Evolutionary conservation across 2,113 vertebrate genomes (phyloP).

Genomic region (Nothoprocta pentlandii): DNA sequence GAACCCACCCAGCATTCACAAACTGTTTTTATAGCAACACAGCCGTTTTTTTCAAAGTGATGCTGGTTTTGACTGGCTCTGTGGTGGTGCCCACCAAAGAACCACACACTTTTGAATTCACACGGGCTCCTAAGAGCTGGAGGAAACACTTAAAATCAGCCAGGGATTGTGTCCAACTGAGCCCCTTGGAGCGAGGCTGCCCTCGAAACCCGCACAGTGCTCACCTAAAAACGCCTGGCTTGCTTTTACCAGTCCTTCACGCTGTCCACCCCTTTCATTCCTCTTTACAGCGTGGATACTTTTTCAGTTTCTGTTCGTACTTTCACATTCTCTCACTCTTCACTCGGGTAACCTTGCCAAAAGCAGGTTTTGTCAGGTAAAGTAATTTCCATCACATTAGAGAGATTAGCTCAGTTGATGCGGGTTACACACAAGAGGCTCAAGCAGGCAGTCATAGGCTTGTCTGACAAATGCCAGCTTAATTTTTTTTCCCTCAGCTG

Average conservation of each 20-base stretch:
- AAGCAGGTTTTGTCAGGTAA: conserved; percentile 56
- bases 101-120: neutral
- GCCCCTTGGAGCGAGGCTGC: neutral
- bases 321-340: conserved; percentile 21
- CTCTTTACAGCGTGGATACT: neutral
- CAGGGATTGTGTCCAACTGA: neutral
- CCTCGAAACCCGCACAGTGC: neutral
- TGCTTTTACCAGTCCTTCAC: neutral
- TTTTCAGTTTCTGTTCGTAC: neutral
- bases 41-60: neutral
- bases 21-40: neutral
- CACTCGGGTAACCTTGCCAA: conserved; percentile 49
- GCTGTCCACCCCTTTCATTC: neutral
- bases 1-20: neutral
- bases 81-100: neutral
- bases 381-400: conserved; percentile 48
- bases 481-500: conserved; percentile 18
- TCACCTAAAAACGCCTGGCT: neutral
- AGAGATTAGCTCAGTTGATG: conserved; percentile 44
- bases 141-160: neutral
- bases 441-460: neutral
- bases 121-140: neutral
- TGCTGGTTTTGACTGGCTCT: neutral
- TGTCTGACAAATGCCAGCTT: conserved; percentile 37
- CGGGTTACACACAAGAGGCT: conserved; percentile 10